Evolutionary conservation across 2,797 vertebrate species (phyloP).

Genomic region (Enteromius anoplus): DNA sequence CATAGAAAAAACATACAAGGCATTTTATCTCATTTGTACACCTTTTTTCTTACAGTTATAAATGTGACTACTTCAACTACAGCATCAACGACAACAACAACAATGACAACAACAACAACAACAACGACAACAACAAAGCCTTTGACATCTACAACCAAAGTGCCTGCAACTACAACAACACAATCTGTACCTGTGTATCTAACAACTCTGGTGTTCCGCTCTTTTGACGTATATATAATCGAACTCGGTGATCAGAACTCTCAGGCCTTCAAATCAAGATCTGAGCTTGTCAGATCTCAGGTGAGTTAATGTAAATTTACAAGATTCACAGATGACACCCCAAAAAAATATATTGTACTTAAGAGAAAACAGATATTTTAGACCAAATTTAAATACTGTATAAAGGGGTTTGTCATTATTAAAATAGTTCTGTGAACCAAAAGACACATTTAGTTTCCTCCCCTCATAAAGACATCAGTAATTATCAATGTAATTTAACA

Average conservation of each 20-base stretch:
- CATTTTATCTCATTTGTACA: neutral
- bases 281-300: neutral
- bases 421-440: neutral
- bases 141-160: neutral
- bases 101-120: neutral
- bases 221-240: neutral
- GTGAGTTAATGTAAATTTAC: neutral
- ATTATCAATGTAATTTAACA: neutral
- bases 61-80: neutral
- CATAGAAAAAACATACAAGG: no score
- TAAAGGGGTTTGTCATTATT: neutral
- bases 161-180: neutral
- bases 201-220: constrained; percentile 1
- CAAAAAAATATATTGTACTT: neutral
- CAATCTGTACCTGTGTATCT: accelerated
- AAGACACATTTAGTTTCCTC: neutral
- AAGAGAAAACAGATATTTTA: neutral
- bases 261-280: neutral
- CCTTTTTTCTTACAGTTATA: neutral
- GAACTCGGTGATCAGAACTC: neutral
- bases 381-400: neutral
- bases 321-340: neutral
- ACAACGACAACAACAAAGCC: neutral
- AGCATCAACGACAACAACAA: neutral
- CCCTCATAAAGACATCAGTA: neutral